A percentile compares a stretch with the other conserved stretches of the same genome.
These are phyloP conservation scores for Nomia melanderi DNA, from an alignment of 1,140 invertebrate species.

Conservation along the genomic window DNA sequence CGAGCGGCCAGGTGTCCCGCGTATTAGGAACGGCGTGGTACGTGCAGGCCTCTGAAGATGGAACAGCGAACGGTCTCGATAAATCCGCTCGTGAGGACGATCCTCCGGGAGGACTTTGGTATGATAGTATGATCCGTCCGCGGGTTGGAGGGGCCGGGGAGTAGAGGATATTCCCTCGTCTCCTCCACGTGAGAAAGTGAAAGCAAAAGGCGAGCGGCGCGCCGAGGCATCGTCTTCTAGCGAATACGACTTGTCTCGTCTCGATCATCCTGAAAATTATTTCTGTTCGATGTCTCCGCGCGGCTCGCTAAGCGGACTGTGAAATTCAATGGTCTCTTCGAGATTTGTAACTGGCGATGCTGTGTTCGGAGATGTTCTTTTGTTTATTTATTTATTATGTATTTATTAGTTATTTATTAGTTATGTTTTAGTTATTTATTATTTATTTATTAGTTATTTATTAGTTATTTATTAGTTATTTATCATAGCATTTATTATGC, in stretches of 20 bases:
- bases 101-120: slow-evolving; percentile 14
- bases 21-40: too few relatives aligned
- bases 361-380: too few relatives aligned
- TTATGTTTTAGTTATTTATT: too few relatives aligned
- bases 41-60: background rate
- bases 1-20: too few relatives aligned
- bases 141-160: background rate
- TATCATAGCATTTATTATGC: too few relatives aligned
- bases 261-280: slow-evolving; percentile 54
- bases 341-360: too few relatives aligned
- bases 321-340: too few relatives aligned
- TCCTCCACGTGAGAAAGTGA: slow-evolving; percentile 70
- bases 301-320: background rate
- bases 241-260: slow-evolving; percentile 35
- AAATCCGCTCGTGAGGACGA: slow-evolving; percentile 22
- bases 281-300: background rate
- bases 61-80: slow-evolving; percentile 13
- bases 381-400: too few relatives aligned
- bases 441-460: too few relatives aligned
- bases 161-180: slow-evolving; percentile 38
- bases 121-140: background rate
- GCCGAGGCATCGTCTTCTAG: slow-evolving; percentile 20
- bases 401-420: too few relatives aligned
- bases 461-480: too few relatives aligned
- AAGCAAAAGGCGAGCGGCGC: slow-evolving; percentile 60